phyloP scores from a whole-genome alignment of 2,797 vertebrate species.

The Enteromius thamalakanensis region DNA sequence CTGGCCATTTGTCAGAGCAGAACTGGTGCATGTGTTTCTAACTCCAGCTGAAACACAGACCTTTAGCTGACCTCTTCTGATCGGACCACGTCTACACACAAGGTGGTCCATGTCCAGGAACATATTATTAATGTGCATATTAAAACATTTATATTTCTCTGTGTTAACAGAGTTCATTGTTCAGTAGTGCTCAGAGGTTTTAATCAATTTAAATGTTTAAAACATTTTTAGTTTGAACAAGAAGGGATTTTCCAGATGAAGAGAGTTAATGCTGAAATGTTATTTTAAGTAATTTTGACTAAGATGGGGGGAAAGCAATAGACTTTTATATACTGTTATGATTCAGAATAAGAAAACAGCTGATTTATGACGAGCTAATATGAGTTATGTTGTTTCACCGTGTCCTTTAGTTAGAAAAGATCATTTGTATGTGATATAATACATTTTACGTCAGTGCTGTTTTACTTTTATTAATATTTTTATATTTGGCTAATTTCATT shows the following conservation, averaged over 20 bases:
- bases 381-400: neutral
- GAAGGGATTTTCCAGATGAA: neutral
- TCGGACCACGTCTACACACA: neutral
- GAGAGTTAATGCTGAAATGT: neutral
- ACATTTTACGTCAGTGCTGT: neutral
- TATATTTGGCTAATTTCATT: too few relatives aligned
- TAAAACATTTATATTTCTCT: neutral
- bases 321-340: neutral
- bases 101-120: neutral
- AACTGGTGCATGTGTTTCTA: conserved; percentile 24
- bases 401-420: neutral
- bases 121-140: neutral
- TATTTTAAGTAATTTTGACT: neutral
- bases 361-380: neutral
- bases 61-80: conserved; percentile 10
- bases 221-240: neutral
- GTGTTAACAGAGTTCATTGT: neutral
- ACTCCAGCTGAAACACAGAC: conserved; percentile 14
- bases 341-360: neutral
- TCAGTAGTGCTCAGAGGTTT: neutral
- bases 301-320: neutral
- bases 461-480: neutral
- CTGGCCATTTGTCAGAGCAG: conserved; percentile 37
- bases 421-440: neutral
- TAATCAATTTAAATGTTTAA: neutral